A percentile compares a stretch with the other conserved stretches of the same genome.
Conservation (phyloP, 2,113 vertebrate species). For the Tauraco erythrolophus region DNA sequence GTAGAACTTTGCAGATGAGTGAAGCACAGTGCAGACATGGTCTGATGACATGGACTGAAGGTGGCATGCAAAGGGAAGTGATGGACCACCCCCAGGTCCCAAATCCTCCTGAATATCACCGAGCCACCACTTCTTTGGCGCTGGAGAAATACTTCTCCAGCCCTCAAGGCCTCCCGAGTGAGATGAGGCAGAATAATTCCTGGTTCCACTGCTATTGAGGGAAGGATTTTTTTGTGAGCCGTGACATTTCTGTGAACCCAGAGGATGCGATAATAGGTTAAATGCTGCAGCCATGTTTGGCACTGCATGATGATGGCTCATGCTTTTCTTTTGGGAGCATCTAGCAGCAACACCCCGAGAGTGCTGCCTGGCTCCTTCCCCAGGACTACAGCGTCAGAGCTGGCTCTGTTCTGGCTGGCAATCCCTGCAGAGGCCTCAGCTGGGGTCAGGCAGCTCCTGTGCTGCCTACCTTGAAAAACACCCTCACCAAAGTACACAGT, state of each 20-base stretch:
- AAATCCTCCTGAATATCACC: not conserved
- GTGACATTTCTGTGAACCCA: not conserved
- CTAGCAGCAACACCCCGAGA: not conserved
- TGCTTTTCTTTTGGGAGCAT: not conserved
- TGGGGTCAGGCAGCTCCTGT: constrained; percentile 8
- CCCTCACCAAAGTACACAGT: not conserved
- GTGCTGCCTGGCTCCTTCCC: not conserved
- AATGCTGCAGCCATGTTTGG: not conserved
- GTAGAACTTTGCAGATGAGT: not conserved
- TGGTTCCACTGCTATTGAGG: not conserved
- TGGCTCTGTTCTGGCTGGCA: not conserved
- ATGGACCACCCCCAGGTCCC: not conserved
- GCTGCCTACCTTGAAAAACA: not conserved
- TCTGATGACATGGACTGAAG: not conserved
- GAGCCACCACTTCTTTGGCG: accelerated
- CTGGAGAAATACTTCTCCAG: not conserved
- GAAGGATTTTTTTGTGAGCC: not conserved
- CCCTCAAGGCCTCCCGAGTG: accelerated
- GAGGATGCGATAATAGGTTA: not conserved
- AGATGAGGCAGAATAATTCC: not conserved
- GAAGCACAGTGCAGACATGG: not conserved
- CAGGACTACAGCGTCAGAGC: not conserved
- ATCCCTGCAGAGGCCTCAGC: not conserved
- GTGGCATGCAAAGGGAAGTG: accelerated
- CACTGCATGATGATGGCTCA: not conserved